Percentiles rank a stretch among this genome's conserved stretches.
Conservation (phyloP, 2,888 invertebrate genomes). For the Ametastegia equiseti region DNA sequence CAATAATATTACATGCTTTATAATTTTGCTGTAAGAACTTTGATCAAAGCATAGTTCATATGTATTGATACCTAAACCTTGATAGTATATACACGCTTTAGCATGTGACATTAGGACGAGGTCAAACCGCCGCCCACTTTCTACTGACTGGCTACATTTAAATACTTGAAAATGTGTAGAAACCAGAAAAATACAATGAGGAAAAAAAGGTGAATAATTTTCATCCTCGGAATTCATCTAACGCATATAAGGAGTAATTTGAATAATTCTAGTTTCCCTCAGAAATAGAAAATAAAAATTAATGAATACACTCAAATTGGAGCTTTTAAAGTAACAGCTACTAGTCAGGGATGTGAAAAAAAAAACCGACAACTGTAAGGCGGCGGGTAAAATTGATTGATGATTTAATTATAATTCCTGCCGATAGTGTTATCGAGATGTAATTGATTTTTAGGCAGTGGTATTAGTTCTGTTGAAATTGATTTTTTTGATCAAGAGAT, state of each 20-base stretch:
- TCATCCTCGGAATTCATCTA: not conserved
- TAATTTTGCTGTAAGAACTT: not conserved
- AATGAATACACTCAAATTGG: no score
- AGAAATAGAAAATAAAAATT: not conserved
- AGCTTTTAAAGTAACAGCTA: not conserved
- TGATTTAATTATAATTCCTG: conserved; percentile 3
- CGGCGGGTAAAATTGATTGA: not conserved
- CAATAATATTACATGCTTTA: not conserved
- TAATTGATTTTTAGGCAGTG: conserved; percentile 33
- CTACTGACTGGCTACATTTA: conserved; percentile 11
- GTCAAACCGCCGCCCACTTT: conserved; percentile 37
- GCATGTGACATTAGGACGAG: conserved; percentile 32
- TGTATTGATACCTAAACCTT: conserved; percentile 23
- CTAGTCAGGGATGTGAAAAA: not conserved
- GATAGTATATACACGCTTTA: not conserved
- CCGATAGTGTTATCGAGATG: conserved; percentile 21
- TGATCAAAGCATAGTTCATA: not conserved
- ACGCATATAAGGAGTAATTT: no score
- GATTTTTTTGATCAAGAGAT: conserved; percentile 35
- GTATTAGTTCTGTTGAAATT: conserved; percentile 19
- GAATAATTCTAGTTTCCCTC: not conserved
- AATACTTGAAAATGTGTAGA: not conserved
- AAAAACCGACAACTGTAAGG: not conserved
- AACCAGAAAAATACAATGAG: not conserved
- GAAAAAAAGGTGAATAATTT: not conserved